phyloP scores from a whole-genome alignment of 2,797 vertebrate genomes.

The Mergus octosetaceus region DNA sequence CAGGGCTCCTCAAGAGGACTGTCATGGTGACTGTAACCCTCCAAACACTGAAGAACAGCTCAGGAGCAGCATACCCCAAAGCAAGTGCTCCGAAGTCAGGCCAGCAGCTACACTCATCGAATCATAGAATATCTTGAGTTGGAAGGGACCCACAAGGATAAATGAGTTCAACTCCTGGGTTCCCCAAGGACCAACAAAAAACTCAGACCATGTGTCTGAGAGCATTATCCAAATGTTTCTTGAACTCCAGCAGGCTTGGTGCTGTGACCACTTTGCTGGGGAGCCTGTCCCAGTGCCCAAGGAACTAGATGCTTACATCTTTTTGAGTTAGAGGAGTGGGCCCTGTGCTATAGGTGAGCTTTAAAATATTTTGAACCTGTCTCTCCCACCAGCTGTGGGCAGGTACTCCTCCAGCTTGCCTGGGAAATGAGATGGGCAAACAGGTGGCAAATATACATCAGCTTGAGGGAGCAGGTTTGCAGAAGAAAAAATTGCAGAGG shows the following conservation, averaged over 20 bases:
- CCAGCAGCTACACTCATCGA: neutral
- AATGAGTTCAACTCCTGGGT: too few species aligned
- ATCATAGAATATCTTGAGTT: too few species aligned
- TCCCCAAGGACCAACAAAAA: too few species aligned
- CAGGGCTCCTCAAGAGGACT: neutral
- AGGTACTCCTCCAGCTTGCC: neutral
- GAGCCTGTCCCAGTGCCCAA: too few species aligned
- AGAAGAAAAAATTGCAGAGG: neutral
- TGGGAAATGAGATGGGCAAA: neutral
- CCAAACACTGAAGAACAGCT: neutral
- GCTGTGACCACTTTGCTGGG: too few species aligned
- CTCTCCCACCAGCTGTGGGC: neutral
- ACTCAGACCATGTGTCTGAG: too few species aligned
- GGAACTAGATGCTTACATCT: neutral
- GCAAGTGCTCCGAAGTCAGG: fast-evolving
- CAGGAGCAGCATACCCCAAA: neutral
- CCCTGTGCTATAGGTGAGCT: neutral
- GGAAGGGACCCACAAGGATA: too few species aligned
- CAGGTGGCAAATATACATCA: neutral
- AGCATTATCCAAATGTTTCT: too few species aligned
- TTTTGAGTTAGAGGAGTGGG: neutral
- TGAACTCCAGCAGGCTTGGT: too few species aligned
- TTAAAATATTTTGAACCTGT: neutral
- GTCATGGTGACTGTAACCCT: neutral
- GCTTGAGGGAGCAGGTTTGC: fast-evolving